phyloP scores from a whole-genome alignment of 2,797 vertebrate species.

The Bucorvus abyssinicus region DNA sequence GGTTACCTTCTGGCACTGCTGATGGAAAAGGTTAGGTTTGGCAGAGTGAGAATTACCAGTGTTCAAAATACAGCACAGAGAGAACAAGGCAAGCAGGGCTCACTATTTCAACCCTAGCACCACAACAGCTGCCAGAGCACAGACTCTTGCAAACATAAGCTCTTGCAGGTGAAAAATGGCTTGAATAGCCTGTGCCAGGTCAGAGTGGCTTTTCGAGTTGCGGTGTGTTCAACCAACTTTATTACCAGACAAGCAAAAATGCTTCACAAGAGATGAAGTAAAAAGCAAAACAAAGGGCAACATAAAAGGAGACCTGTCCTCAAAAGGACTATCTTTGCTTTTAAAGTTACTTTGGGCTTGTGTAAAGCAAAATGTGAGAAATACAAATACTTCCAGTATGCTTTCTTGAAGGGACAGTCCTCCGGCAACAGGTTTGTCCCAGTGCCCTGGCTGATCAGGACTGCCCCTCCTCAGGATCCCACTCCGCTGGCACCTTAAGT shows the following conservation, averaged over 20 bases:
- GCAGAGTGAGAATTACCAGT: neutral
- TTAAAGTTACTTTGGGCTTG: neutral
- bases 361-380: neutral
- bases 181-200: neutral
- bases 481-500: neutral
- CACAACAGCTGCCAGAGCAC: neutral
- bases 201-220: neutral
- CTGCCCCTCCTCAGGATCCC: neutral
- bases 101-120: neutral
- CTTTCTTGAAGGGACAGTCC: fast-evolving
- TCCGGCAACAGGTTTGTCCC: neutral
- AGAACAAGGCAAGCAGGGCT: neutral
- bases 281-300: neutral
- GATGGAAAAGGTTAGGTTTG: neutral
- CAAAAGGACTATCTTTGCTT: neutral
- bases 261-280: neutral
- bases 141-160: neutral
- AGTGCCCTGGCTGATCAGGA: neutral
- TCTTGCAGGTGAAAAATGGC: neutral
- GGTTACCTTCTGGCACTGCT: neutral
- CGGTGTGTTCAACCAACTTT: neutral
- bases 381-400: neutral
- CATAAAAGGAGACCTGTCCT: neutral
- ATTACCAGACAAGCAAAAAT: neutral
- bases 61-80: neutral